phyloP scores from a whole-genome alignment of 2,797 vertebrate genomes.

The Staurois parvus region DNA sequence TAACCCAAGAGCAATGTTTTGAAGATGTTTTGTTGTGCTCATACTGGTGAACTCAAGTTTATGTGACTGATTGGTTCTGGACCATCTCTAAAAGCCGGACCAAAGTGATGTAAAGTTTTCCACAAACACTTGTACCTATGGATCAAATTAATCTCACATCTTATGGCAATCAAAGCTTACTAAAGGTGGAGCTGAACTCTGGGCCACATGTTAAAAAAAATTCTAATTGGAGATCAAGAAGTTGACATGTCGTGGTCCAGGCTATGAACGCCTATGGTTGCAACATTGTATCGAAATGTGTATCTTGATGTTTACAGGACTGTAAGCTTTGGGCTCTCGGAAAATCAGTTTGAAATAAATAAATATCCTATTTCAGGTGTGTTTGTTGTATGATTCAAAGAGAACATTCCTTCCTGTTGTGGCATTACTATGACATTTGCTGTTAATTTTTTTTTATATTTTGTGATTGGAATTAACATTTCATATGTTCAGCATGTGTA shows the following conservation, averaged over 20 bases:
- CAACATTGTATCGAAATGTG: slow-evolving; percentile 73
- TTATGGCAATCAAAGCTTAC: slow-evolving; percentile 67
- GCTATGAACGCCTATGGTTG: slow-evolving; percentile 67
- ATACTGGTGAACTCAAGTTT: slow-evolving; percentile 81
- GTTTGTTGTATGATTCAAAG: slow-evolving; percentile 55
- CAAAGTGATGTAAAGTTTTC: slow-evolving; percentile 77
- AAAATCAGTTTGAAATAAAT: slow-evolving; percentile 78
- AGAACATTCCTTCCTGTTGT: background rate
- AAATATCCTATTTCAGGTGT: slow-evolving; percentile 68
- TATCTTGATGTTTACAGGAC: slow-evolving; percentile 78
- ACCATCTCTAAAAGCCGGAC: slow-evolving; percentile 74
- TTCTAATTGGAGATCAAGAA: slow-evolving; percentile 61
- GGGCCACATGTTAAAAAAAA: slow-evolving; percentile 58
- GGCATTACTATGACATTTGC: too few relatives aligned
- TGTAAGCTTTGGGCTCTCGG: slow-evolving; percentile 78
- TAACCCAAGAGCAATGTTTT: slow-evolving; percentile 81
- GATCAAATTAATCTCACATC: slow-evolving; percentile 65
- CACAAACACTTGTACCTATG: slow-evolving; percentile 68
- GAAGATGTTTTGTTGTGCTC: slow-evolving; percentile 85
- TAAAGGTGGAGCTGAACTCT: slow-evolving; percentile 46
- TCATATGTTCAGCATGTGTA: background rate
- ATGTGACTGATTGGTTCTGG: slow-evolving; percentile 72
- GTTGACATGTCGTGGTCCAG: slow-evolving; percentile 60
- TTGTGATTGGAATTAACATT: background rate
- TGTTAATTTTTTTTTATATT: too few relatives aligned